A percentile compares a stretch with the other conserved stretches of the same genome.
Evolutionary conservation across 1,140 invertebrate species (phyloP).

Genomic region (Hormaphis cornu): DNA sequence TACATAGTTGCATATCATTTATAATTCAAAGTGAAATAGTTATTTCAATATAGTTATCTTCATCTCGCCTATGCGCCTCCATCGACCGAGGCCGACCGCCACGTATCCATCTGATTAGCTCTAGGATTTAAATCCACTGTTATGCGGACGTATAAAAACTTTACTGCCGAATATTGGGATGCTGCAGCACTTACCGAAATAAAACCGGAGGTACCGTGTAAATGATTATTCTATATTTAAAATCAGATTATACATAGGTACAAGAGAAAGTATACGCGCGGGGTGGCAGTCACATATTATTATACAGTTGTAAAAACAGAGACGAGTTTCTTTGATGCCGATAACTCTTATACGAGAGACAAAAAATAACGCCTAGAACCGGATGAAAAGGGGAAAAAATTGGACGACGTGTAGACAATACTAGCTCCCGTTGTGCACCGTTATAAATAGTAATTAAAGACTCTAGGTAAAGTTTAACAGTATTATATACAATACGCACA

Average conservation of each 20-base stretch:
- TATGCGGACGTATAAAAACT: neutral
- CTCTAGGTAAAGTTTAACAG: conserved; percentile 3
- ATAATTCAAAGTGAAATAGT: no score
- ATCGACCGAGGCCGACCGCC: no score
- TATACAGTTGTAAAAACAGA: neutral
- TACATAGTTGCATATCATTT: no score
- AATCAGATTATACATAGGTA: conserved; percentile 1
- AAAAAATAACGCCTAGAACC: neutral
- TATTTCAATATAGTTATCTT: no score
- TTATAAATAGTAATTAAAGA: conserved; percentile 26
- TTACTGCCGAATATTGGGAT: neutral
- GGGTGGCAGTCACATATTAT: neutral
- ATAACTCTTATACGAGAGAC: neutral
- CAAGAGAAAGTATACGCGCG: no score
- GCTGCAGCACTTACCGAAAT: neutral
- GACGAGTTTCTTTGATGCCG: neutral
- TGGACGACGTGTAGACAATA: neutral
- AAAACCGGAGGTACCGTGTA: neutral
- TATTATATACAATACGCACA: no score
- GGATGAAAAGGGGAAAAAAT: neutral
- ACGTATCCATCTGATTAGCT: no score
- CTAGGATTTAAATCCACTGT: no score
- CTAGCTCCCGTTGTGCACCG: neutral
- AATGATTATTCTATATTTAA: conserved; percentile 26
- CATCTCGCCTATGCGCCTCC: no score